Conservation (phyloP, 1,140 invertebrate genomes). For the Neotoxoptera formosana region DNA sequence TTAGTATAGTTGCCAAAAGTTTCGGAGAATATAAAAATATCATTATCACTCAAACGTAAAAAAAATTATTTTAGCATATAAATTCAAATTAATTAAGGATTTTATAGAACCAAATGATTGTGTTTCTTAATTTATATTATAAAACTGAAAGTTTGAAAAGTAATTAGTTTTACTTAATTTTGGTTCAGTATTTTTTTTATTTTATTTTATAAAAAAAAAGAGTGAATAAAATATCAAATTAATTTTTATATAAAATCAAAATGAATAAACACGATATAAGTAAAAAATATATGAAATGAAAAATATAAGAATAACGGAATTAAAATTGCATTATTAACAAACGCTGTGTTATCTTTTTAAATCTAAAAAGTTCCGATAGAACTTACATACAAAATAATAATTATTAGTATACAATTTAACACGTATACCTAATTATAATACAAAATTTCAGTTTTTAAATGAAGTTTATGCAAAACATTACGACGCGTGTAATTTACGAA, state of each 20-base stretch:
- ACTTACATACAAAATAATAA: not conserved
- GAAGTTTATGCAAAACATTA: not conserved
- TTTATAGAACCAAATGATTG: slow-evolving; percentile 7
- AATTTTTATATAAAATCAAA: slow-evolving; percentile 7
- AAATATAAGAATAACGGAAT: not conserved
- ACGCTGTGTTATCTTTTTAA: too few relatives aligned
- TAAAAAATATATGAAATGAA: not conserved
- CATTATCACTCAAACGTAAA: slow-evolving; percentile 17
- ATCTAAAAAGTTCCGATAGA: not conserved
- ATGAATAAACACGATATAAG: not conserved
- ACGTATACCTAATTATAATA: not conserved
- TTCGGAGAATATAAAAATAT: not conserved
- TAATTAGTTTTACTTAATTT: slow-evolving; percentile 20
- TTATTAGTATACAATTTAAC: not conserved
- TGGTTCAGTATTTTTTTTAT: not conserved
- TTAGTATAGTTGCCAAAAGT: slow-evolving; percentile 2
- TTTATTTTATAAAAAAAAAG: not conserved
- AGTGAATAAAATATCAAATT: not conserved
- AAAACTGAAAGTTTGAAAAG: slow-evolving; percentile 11
- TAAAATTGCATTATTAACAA: too few relatives aligned
- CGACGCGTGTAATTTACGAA: not conserved
- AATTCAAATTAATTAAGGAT: slow-evolving; percentile 19
- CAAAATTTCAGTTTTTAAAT: not conserved
- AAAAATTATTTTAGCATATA: slow-evolving; percentile 19
- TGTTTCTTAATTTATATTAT: slow-evolving; percentile 13